Conservation (phyloP, 2,888 invertebrate species). For the Eilema caniola region DNA sequence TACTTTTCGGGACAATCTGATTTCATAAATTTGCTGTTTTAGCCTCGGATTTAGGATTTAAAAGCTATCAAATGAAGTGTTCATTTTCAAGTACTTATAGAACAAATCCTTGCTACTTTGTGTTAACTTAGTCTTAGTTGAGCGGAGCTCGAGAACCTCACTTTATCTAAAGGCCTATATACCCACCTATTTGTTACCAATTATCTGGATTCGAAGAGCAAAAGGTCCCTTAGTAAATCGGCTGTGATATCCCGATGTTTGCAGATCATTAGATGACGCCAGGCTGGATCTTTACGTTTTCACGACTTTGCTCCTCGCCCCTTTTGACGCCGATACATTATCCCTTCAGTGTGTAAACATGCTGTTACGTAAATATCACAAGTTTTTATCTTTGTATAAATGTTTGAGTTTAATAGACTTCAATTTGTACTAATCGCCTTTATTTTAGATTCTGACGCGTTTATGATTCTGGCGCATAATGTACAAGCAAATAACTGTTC, state of each 20-base stretch:
- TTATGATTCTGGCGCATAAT: no score
- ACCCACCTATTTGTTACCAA: slow-evolving; percentile 60
- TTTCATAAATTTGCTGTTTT: neutral
- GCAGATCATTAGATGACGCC: slow-evolving; percentile 69
- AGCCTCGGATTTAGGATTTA: neutral
- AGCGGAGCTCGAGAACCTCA: slow-evolving; percentile 27
- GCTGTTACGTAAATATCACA: slow-evolving; percentile 35
- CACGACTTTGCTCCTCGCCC: slow-evolving; percentile 54
- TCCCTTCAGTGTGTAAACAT: slow-evolving; percentile 55
- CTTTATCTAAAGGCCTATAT: slow-evolving; percentile 40
- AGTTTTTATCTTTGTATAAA: slow-evolving; percentile 40
- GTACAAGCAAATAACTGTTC: neutral
- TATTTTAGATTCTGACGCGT: slow-evolving; percentile 20
- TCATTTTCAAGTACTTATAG: slow-evolving; percentile 6
- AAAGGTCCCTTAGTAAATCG: slow-evolving; percentile 59
- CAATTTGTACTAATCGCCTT: slow-evolving; percentile 24
- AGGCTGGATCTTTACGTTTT: slow-evolving; percentile 57
- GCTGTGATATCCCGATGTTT: slow-evolving; percentile 68
- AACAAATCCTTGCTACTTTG: slow-evolving; percentile 8
- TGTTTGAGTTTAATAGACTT: slow-evolving; percentile 25
- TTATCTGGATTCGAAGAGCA: slow-evolving; percentile 53
- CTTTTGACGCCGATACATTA: slow-evolving; percentile 57
- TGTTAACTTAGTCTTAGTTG: slow-evolving; percentile 32
- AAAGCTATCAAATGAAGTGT: neutral
- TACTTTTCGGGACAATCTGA: neutral